Conservation (phyloP, 2,113 vertebrate species). For the Syngnathus typhle region DNA sequence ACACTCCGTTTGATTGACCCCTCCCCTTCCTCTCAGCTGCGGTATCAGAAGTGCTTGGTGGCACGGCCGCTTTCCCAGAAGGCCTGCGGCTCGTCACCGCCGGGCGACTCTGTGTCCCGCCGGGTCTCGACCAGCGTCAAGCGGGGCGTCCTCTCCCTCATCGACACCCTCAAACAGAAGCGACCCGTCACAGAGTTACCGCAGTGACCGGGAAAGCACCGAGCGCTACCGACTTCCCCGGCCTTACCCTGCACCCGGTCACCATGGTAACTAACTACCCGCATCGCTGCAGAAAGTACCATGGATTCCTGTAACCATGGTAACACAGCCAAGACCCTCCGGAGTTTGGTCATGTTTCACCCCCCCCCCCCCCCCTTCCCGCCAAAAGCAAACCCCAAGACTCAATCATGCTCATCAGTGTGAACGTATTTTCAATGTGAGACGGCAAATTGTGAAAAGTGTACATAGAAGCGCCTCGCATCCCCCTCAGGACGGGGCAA, state of each 20-base stretch:
- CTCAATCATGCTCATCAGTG: conserved; percentile 15
- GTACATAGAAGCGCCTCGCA: conserved; percentile 43
- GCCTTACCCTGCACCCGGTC: conserved; percentile 16
- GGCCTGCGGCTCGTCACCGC: conserved; percentile 78
- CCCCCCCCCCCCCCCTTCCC: conserved; percentile 7
- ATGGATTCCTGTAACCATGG: conserved; percentile 37
- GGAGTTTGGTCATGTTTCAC: conserved; percentile 15
- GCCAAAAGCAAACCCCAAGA: conserved; percentile 28
- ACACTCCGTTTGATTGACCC: not conserved
- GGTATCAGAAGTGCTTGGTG: conserved; percentile 97
- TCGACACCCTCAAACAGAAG: conserved; percentile 99
- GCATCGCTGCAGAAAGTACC: conserved; percentile 33
- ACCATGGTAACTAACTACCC: conserved; percentile 52
- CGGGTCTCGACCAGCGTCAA: conserved; percentile 95
- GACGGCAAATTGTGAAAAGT: conserved; percentile 6
- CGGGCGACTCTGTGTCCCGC: conserved; percentile 88
- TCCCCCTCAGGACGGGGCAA: not conserved
- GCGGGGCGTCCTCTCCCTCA: conserved; percentile 90
- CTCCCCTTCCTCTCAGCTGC: conserved; percentile 68
- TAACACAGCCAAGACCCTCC: conserved; percentile 33
- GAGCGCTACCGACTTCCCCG: conserved; percentile 48
- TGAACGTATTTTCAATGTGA: not conserved
- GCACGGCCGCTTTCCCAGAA: conserved; percentile 91
- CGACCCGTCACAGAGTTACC: conserved; percentile 83
- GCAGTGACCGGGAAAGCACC: conserved; percentile 63